Conservation (phyloP, 2,797 vertebrate species). For the Premnoplex brunnescens region DNA sequence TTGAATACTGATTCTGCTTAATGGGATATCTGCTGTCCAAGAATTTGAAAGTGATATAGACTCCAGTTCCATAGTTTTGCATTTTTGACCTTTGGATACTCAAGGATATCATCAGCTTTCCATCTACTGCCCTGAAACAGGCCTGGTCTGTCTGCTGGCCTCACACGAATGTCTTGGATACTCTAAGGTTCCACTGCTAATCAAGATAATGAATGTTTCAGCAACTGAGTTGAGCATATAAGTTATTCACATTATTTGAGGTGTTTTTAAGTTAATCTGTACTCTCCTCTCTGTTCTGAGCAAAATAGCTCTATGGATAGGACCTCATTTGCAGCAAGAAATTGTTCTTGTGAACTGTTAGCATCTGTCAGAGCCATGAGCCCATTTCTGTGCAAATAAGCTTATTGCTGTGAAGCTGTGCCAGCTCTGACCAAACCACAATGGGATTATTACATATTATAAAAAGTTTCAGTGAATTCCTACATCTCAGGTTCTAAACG, state of each 20-base stretch:
- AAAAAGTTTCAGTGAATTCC: constrained; percentile 25
- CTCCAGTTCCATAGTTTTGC: background rate
- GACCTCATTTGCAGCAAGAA: constrained; percentile 3
- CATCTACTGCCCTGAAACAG: background rate
- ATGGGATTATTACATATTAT: constrained; percentile 29
- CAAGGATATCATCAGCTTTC: background rate
- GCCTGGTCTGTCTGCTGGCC: background rate
- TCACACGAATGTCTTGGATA: background rate
- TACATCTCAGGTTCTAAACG: background rate
- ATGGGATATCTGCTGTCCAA: background rate
- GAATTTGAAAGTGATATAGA: background rate
- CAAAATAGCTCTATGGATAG: background rate
- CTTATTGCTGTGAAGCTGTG: constrained; percentile 51
- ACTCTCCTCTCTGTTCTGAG: background rate
- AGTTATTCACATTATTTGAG: background rate
- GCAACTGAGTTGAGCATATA: background rate
- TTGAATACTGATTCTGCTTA: background rate
- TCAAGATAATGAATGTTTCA: background rate
- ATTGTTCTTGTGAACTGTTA: constrained; percentile 30
- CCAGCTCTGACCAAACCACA: constrained; percentile 43
- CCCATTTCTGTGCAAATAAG: constrained; percentile 66
- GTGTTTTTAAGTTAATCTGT: background rate
- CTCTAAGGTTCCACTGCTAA: background rate
- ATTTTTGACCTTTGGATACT: background rate
- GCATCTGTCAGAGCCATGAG: constrained; percentile 21